Evolutionary conservation across 2,113 vertebrate species (phyloP).

Genomic region (Lota lota): DNA sequence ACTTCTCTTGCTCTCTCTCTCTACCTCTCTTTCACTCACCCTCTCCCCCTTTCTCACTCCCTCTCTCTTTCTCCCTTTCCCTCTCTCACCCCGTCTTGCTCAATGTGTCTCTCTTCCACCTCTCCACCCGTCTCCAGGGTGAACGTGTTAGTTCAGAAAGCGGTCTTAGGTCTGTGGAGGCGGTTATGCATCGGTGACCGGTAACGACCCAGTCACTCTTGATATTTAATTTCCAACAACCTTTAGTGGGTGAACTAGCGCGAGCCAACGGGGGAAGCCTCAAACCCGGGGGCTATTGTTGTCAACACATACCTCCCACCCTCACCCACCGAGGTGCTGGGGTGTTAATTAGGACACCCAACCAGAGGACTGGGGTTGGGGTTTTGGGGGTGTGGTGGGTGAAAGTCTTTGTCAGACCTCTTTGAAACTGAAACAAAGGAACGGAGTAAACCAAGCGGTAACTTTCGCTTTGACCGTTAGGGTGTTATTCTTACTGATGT

Average conservation of each 20-base stretch:
- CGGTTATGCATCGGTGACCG: slow-evolving; percentile 53
- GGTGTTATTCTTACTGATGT: no score
- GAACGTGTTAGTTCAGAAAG: not conserved
- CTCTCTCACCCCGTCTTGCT: no score
- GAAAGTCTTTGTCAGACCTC: slow-evolving; percentile 40
- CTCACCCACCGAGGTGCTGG: no score
- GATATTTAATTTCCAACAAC: slow-evolving; percentile 63
- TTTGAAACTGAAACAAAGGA: slow-evolving; percentile 30
- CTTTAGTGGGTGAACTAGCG: slow-evolving; percentile 45
- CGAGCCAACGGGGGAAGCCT: slow-evolving; percentile 45
- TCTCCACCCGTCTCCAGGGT: slow-evolving; percentile 1
- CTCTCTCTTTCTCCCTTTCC: no score
- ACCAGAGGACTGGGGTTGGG: no score
- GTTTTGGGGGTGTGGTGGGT: slow-evolving; percentile 21
- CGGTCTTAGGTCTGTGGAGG: not conserved
- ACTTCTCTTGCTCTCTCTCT: no score
- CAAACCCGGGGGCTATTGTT: slow-evolving; percentile 43
- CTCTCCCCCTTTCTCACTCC: no score
- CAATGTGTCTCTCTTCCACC: not conserved
- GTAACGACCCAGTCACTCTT: slow-evolving; percentile 55
- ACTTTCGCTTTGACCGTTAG: not conserved
- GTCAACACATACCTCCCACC: slow-evolving; percentile 17
- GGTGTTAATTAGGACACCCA: no score
- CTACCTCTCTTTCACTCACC: no score
- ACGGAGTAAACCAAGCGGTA: not conserved